Base-by-base conservation (phyloP, 1,140 invertebrate species). In the Riptortus pedestris region DNA sequence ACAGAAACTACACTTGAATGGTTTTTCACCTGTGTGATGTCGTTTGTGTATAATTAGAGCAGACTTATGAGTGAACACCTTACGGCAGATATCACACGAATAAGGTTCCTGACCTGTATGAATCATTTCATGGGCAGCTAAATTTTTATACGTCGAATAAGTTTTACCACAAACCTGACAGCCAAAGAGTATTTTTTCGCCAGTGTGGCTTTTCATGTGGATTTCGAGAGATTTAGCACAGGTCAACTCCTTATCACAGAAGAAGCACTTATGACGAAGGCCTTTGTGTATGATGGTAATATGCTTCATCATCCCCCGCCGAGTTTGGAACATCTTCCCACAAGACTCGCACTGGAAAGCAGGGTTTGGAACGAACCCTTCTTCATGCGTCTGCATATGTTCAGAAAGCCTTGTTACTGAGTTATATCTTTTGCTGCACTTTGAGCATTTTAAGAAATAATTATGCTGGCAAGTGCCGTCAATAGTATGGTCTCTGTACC, bases 231-330 rank as follows among this genome's bases (percentile, higher is more conserved):
- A 83, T 61, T 85, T 83, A 1, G 80, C 78, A 43, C 79, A 81
- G 24, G 82, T 82, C 51, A 94, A 81, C 61, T 84, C 82, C 75
- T 93, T 91, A 28, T 81, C 80, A 65, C 87, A 90, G 0, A 85
- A 80, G 20, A 84, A 81, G 71, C 87, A 90, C 0, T 87, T 78
- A 64, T 84, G 83, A 11, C 51, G 62, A 4, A 27, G 27, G 9
- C 55, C 29, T 28, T 58, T n/a, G 20, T 64, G 63, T 5, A 11
- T 4, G 51, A 59, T 24, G 9, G 33, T 11, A 12, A 55, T 38
- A 29, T 64, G 63, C 38, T 51, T 57, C 22, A 9, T 38, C 5
- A 64, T 11, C 2, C 51, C 63, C 24, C 33, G 57, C 51, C 29
- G 18, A 12, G 63, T 55, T 16, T 11, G n/a, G 20, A 31, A 64